phyloP scores from a whole-genome alignment of 2,797 vertebrate species.

The Sternarchorhynchus goeldii region DNA sequence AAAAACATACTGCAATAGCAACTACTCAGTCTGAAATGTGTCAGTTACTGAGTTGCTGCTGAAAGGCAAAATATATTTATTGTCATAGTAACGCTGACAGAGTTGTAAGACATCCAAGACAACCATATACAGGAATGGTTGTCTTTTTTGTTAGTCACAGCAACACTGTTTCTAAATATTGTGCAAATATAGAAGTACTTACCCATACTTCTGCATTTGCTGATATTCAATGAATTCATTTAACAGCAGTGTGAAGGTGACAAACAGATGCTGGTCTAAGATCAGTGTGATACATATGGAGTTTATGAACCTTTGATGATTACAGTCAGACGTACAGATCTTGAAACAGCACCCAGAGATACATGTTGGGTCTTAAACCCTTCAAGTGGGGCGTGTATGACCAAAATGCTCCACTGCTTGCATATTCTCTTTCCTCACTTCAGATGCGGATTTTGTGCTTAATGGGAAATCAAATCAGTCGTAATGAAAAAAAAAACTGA shows the following conservation, averaged over 20 bases:
- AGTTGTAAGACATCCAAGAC: background rate
- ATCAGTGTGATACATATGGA: background rate
- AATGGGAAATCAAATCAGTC: slow-evolving; percentile 10
- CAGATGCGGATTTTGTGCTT: background rate
- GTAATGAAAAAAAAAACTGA: background rate
- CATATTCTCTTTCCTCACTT: slow-evolving; percentile 5
- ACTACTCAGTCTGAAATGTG: too few species aligned
- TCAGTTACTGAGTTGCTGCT: background rate
- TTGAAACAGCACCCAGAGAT: background rate
- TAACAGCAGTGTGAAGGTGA: slow-evolving; percentile 5
- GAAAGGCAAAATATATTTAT: slow-evolving; percentile 6
- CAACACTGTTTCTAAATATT: background rate
- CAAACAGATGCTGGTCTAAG: background rate
- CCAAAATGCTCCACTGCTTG: slow-evolving; percentile 10
- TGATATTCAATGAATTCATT: background rate
- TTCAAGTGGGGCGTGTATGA: background rate
- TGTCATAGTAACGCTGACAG: background rate
- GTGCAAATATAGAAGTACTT: background rate
- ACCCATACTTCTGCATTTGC: background rate
- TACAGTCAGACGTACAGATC: background rate
- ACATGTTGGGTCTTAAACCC: background rate
- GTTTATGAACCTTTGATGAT: slow-evolving; percentile 14
- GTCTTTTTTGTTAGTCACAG: background rate
- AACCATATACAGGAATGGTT: background rate
- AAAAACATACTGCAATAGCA: slow-evolving; percentile 4